Percentiles rank a stretch among this genome's conserved stretches.
Conservation (phyloP, 2,888 invertebrate species). For the Branchellion lobata region DNA sequence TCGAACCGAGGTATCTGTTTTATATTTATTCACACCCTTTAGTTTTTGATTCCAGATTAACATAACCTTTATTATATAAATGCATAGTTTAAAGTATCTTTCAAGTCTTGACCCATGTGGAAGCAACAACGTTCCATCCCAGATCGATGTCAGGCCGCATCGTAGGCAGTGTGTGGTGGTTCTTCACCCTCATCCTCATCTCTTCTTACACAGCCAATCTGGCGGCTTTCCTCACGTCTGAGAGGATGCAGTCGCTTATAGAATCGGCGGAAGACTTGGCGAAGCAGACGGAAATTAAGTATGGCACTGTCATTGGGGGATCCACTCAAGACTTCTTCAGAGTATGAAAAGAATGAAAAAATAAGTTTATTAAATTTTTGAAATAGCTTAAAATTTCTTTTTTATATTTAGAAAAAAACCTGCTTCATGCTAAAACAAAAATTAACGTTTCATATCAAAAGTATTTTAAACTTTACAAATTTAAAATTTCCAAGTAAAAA, state of each 20-base stretch:
- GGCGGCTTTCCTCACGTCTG: conserved; percentile 87
- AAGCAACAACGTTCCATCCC: conserved; percentile 40
- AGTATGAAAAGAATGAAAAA: conserved; percentile 65
- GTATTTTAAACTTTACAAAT: no score
- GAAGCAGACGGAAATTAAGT: conserved; percentile 87
- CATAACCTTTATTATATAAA: neutral
- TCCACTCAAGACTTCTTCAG: conserved; percentile 84
- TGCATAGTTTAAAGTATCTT: neutral
- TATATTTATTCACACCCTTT: neutral
- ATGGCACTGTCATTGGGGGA: conserved; percentile 73
- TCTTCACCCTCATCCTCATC: conserved; percentile 93
- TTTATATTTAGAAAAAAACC: no score
- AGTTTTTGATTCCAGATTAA: neutral
- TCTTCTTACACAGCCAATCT: conserved; percentile 98
- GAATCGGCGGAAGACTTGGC: conserved; percentile 86
- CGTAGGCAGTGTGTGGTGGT: conserved; percentile 99
- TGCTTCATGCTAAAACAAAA: no score
- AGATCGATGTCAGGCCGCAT: conserved; percentile 87
- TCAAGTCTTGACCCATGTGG: neutral
- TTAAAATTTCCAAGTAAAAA: no score
- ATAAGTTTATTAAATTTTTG: no score
- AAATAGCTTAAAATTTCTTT: no score
- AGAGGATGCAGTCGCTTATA: conserved; percentile 90
- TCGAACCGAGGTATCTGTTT: conserved; percentile 81
- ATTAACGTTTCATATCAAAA: no score